Evolutionary conservation across 1,140 invertebrate genomes (phyloP).

Genomic region (Propsilocerus akamusi): DNA sequence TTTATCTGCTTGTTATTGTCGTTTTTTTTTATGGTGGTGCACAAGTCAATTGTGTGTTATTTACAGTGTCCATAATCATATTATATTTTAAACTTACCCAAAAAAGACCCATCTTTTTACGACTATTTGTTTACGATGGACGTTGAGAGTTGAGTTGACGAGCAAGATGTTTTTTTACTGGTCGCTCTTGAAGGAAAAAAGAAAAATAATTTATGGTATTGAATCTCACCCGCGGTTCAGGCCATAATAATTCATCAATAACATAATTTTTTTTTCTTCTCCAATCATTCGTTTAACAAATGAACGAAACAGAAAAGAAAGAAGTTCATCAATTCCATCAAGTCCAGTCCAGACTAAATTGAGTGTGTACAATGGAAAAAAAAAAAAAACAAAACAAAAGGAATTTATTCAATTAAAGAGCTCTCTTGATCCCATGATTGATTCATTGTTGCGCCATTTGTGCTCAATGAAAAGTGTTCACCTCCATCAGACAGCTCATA

Average conservation of each 20-base stretch:
- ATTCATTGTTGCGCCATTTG: no score
- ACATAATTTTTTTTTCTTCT: not conserved
- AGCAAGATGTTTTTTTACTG: no score
- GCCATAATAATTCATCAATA: constrained; percentile 4
- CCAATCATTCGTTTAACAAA: not conserved
- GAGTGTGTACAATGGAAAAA: not conserved
- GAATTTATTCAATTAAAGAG: constrained; percentile 2
- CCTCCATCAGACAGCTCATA: no score
- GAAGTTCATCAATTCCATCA: not conserved
- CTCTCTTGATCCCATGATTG: not conserved
- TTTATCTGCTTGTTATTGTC: no score
- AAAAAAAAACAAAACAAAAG: not conserved
- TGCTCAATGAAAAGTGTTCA: no score
- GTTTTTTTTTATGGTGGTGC: no score
- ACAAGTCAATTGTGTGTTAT: not conserved
- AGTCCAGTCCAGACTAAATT: no score
- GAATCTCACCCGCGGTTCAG: not conserved
- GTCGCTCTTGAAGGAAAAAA: not conserved
- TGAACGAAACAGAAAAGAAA: no score
- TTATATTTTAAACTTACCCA: no score
- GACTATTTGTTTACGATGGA: constrained; percentile 1
- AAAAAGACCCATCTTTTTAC: no score
- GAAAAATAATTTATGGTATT: constrained; percentile 3
- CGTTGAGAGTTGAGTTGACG: no score
- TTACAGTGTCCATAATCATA: constrained; percentile 1